A percentile compares a stretch with the other conserved stretches of the same genome.
phyloP scores from a whole-genome alignment of 2,113 vertebrate species.

The Plestiodon gilberti region DNA sequence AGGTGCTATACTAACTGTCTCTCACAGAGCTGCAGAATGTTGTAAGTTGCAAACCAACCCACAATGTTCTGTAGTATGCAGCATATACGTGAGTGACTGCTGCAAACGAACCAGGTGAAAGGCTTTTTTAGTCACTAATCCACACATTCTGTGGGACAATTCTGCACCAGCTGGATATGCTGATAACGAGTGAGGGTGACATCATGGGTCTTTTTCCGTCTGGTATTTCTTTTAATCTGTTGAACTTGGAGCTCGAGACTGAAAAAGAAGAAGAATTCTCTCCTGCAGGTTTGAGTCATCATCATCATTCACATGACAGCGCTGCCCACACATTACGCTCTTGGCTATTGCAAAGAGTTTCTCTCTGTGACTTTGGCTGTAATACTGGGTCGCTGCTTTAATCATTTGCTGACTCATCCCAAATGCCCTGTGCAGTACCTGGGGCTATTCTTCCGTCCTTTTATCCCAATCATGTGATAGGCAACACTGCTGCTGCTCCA shows the following conservation, averaged over 20 bases:
- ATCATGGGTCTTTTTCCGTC: background rate
- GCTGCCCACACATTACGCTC: slow-evolving; percentile 24
- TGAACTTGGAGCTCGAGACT: background rate
- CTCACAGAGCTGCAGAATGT: background rate
- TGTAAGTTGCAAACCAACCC: background rate
- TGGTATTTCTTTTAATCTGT: background rate
- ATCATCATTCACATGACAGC: rapidly evolving
- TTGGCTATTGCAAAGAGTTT: background rate
- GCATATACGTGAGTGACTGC: background rate
- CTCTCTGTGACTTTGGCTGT: background rate
- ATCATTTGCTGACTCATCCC: background rate
- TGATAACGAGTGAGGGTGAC: background rate
- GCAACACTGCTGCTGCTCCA: background rate
- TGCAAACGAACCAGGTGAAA: background rate
- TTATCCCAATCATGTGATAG: background rate
- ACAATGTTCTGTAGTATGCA: background rate
- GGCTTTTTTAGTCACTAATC: background rate
- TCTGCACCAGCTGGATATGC: background rate
- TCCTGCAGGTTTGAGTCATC: background rate
- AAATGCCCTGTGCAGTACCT: background rate
- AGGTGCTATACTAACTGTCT: background rate
- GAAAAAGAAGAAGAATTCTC: background rate
- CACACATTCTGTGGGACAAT: background rate
- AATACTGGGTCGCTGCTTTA: background rate
- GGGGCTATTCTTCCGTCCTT: background rate